Base-by-base conservation (phyloP, 2,113 vertebrate genomes). In the Pseudorectes ferrugineus region DNA sequence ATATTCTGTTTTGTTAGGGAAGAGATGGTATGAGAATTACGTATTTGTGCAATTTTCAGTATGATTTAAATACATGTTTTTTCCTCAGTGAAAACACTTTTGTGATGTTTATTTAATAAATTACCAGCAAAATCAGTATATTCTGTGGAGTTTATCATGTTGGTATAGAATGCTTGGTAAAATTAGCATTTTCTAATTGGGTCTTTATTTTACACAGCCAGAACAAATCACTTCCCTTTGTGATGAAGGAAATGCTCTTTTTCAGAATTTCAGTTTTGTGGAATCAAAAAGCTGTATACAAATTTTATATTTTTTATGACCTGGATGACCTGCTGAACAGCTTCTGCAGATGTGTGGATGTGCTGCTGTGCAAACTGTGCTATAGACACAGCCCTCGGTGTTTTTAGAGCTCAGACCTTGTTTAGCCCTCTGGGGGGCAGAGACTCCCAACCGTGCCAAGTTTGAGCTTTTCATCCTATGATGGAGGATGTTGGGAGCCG, bases 321-420 rank as follows among this genome's bases (percentile, higher is more conserved):
- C 28, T 80, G n/a, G 24, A 31, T 59, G 38, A 66, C 20, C 14
- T 67, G 42, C 36, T 72, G 31, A 87, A 40, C 1, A 1, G 5
- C 20, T 28, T 66, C 54, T 76, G 23, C 49, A 36, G 58, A 31
- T 1, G 0, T 0, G 0, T 62, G 38, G 16, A 29, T 70, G 55
- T 81, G 28, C 38, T 83, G 38, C 49, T n/a, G 13, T 26, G 51
- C 42, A 62, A 62, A 38, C 63, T 54, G 24, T 57, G 54, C 10
- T 62, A 0, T 15, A 38, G 42, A 58, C 33, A 35, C 7, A 58
- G 22, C 4, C 26, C 5, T 55, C 12, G 0, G 23, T 40, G 14
- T 6, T 85, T 89, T 54, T 22, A 52, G 63, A 77, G 38, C 33
- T 59, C 28, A 45, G 72, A 59, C 45, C 33, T 77, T 65, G 14